A percentile compares a stretch with the other conserved stretches of the same genome.
phyloP scores from a whole-genome alignment of 2,888 invertebrate species.

The Ypsolopha scabrella region DNA sequence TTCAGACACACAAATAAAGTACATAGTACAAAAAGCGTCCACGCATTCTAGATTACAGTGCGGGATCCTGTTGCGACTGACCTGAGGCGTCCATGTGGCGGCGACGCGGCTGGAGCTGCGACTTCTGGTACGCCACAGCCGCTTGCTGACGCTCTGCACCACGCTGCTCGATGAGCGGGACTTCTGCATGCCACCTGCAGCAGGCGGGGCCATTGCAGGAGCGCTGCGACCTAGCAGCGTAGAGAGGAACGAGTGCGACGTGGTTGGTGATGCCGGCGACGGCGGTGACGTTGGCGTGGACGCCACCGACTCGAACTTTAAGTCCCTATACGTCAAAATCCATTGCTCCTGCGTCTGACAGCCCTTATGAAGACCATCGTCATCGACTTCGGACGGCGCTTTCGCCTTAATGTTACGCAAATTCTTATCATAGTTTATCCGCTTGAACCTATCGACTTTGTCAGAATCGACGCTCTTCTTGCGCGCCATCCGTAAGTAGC shows the following conservation, averaged over 20 bases:
- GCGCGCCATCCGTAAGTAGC: slow-evolving; percentile 87
- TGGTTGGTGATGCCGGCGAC: slow-evolving; percentile 42
- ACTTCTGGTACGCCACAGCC: slow-evolving; percentile 87
- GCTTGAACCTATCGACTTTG: slow-evolving; percentile 84
- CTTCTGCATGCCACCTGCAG: slow-evolving; percentile 86
- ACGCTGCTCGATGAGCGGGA: slow-evolving; percentile 91
- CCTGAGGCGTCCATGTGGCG: slow-evolving; percentile 88
- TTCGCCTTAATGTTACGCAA: slow-evolving; percentile 86
- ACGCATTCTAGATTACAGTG: too few species aligned
- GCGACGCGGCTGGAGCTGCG: slow-evolving; percentile 81
- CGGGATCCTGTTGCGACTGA: slow-evolving; percentile 58
- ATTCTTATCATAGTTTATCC: slow-evolving; percentile 89
- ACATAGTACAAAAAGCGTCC: too few species aligned
- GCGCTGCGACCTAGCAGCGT: slow-evolving; percentile 45
- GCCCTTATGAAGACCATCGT: slow-evolving; percentile 81
- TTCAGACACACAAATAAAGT: neutral
- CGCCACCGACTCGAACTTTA: slow-evolving; percentile 43
- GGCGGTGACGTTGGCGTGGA: slow-evolving; percentile 61
- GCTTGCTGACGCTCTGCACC: slow-evolving; percentile 86
- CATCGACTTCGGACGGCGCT: slow-evolving; percentile 81
- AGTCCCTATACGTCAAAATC: slow-evolving; percentile 67
- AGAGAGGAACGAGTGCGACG: slow-evolving; percentile 56
- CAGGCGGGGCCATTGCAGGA: slow-evolving; percentile 18
- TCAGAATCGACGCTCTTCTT: slow-evolving; percentile 88
- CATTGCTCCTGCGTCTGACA: slow-evolving; percentile 84